Conservation (phyloP, 2,113 vertebrate genomes). For the Hyperopisus bebe region DNA sequence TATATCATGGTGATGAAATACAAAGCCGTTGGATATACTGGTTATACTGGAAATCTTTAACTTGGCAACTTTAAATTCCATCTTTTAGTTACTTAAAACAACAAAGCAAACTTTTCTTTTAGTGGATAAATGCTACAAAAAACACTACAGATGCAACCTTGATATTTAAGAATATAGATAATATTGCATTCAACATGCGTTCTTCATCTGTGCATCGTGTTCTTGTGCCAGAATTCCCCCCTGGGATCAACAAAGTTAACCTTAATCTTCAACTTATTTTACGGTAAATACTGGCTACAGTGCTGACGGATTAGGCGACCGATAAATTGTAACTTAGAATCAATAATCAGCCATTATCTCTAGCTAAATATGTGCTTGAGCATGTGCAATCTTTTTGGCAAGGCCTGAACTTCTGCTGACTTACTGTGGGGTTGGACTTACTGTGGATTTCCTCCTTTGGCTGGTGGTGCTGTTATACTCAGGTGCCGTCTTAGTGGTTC, state of each 20-base stretch:
- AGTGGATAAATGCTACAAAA: background rate
- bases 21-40: background rate
- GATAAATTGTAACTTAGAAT: background rate
- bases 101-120: background rate
- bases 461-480: background rate
- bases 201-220: background rate
- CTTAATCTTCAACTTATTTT: background rate
- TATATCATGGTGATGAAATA: background rate
- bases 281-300: background rate
- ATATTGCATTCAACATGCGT: background rate
- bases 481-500: background rate
- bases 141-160: background rate
- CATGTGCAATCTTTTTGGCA: background rate
- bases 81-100: background rate
- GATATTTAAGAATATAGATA: background rate
- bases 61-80: background rate
- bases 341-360: background rate
- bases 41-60: background rate
- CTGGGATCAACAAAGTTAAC: background rate
- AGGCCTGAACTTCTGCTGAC: background rate
- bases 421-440: background rate
- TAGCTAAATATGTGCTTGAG: background rate
- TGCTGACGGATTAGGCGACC: background rate
- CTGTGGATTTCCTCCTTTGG: background rate
- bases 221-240: background rate